Evolutionary conservation across 2,888 invertebrate species (phyloP).

Genomic region (Platycheirus albimanus): DNA sequence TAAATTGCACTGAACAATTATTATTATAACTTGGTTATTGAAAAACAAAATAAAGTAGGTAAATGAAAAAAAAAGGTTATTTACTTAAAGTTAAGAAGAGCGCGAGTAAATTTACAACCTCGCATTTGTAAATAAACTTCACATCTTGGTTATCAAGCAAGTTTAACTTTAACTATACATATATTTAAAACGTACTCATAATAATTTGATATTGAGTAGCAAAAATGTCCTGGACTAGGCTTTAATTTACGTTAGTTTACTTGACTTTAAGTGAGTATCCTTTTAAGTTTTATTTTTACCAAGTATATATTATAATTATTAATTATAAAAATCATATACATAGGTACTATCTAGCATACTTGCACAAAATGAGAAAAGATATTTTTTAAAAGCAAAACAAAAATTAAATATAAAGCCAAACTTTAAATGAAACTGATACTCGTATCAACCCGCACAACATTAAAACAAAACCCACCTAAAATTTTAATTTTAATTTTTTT

Average conservation of each 20-base stretch:
- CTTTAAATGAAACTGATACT: conserved; percentile 28
- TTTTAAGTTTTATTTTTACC: neutral
- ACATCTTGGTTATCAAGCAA: too few species aligned
- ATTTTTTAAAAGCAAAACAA: conserved; percentile 12
- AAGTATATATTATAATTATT: conserved; percentile 24
- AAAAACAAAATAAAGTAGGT: neutral
- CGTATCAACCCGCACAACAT: conserved; percentile 47
- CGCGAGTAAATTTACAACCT: neutral
- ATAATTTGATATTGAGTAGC: too few species aligned
- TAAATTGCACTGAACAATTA: conserved; percentile 72
- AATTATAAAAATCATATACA: conserved; percentile 42
- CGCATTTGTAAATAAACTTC: too few species aligned
- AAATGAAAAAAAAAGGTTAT: conserved; percentile 8
- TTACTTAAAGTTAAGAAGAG: conserved; percentile 21
- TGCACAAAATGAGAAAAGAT: conserved; percentile 45
- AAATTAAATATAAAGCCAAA: conserved; percentile 49
- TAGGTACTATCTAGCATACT: conserved; percentile 57
- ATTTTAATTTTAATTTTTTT: conserved; percentile 12
- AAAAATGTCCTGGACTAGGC: neutral
- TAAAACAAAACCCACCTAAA: conserved; percentile 58
- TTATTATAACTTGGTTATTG: conserved; percentile 56
- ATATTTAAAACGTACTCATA: too few species aligned
- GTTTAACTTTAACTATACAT: too few species aligned
- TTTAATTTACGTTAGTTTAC: neutral
- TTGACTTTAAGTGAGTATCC: conserved; percentile 28